Evolutionary conservation across 2,113 vertebrate genomes (phyloP), one percentile per base, ranked within the genome.

Genomic region (Eclectus roratus): DNA sequence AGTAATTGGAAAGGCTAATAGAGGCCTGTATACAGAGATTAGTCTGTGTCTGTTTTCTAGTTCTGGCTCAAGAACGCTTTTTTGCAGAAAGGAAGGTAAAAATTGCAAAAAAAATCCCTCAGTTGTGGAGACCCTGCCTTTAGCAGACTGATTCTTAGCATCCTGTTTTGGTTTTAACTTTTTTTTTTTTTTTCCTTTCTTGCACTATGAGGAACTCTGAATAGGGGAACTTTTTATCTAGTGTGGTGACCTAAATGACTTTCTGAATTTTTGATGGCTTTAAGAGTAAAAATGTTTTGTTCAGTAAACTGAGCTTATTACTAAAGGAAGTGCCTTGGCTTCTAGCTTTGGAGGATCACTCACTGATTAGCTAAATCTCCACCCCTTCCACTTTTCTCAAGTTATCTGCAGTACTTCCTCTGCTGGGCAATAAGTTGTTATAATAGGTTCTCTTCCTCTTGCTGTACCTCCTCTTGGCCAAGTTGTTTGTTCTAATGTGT

Each of bases 81-180:
- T 85, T 73, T 74, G 3, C 17, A 86, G 52, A 88, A 95, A 68
- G 47, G 29, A 83, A 90, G 50, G 47, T 37, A 89, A 65, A 92
- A 85, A 31, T 24, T 80, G 35, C 46, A 88, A 68, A 73, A 64
- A 27, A 4, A 12, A n/a, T 6, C 50, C 20, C 55, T 93, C 66
- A 70, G 0, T 24, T 79, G 37, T 80, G 53, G 61, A 96, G 91
- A 24, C 9, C 84, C 35, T 94, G 84, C 95, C 94, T 96, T 93
- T 79, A 92, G 86, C 63, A 87, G 41, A 12, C 69, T 85, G 80
- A 49, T 72, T 91, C 50, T 95, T 93, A 80, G 96, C 94, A 96
- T 96, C 96, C 94, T 97, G 88, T 96, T 95, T 96, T 95, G 86
- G 86, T 93, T 93, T 93, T 74, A 56, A 47, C 7, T 77, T 85